Percentiles rank a stretch among this genome's conserved stretches.
Conservation (phyloP, 2,113 vertebrate species). For the Grallaria varia region DNA sequence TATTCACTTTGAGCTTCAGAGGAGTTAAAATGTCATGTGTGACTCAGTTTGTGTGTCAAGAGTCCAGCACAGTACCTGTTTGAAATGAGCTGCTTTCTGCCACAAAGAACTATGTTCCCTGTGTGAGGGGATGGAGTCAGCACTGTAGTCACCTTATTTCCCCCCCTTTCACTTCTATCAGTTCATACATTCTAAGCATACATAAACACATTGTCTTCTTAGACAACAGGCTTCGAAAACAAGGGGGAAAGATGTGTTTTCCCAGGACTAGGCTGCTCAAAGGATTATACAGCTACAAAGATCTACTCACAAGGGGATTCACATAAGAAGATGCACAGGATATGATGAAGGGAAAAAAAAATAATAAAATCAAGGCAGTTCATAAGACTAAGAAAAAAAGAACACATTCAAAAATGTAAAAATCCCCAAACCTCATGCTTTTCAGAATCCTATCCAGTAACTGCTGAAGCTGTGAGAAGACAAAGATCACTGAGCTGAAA, state of each 20-base stretch:
- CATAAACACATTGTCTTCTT: neutral
- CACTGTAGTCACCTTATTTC: neutral
- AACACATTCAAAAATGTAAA: neutral
- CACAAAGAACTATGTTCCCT: neutral
- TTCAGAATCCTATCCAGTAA: constrained; percentile 17
- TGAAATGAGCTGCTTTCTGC: neutral
- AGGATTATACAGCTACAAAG: neutral
- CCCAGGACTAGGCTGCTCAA: neutral
- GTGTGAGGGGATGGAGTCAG: neutral
- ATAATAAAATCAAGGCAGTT: neutral
- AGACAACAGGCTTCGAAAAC: constrained; percentile 18
- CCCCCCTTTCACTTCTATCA: neutral
- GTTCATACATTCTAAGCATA: neutral
- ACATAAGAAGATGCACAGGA: neutral
- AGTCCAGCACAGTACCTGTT: neutral
- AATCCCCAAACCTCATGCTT: neutral
- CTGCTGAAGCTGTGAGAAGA: constrained; percentile 26
- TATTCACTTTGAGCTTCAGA: neutral
- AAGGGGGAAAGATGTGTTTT: neutral
- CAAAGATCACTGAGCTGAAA: constrained; percentile 69
- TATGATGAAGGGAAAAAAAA: neutral
- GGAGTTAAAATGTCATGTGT: neutral
- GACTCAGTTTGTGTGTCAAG: neutral
- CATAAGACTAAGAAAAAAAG: neutral
- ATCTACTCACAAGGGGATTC: neutral